Percentiles rank a stretch among this genome's conserved stretches.
These are phyloP conservation scores for Melanostoma mellinum DNA, from an alignment of 2,888 invertebrate species.

Conservation along the genomic window DNA sequence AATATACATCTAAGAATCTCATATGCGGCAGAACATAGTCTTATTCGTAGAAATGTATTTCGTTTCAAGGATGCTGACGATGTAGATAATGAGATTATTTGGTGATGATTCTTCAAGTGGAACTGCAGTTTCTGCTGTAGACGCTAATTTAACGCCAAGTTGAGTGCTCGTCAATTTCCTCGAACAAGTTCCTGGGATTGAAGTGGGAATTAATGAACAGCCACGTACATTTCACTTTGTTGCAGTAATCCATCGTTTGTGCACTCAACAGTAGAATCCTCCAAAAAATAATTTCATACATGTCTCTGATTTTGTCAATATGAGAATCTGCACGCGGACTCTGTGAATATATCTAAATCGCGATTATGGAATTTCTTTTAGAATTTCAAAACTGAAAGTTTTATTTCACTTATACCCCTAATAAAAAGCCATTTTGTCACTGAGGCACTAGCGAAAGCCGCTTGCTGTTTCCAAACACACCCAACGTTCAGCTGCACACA, in stretches of 20 bases:
- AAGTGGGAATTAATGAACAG: conserved; percentile 46
- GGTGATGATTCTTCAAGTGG: conserved; percentile 66
- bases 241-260: conserved; percentile 56
- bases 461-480: conserved; percentile 48
- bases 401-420: conserved; percentile 31
- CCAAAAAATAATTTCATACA: no score
- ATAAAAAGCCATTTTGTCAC: conserved; percentile 60
- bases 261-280: neutral
- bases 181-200: neutral
- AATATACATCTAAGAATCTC: conserved; percentile 31
- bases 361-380: conserved; percentile 6
- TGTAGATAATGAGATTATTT: conserved; percentile 64
- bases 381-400: conserved; percentile 35
- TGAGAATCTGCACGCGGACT: no score
- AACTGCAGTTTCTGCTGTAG: conserved; percentile 66
- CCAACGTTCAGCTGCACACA: conserved; percentile 55
- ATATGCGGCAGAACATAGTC: conserved; percentile 46
- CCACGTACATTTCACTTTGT: conserved; percentile 22
- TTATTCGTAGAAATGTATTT: conserved; percentile 43
- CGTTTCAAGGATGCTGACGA: conserved; percentile 59
- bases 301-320: no score
- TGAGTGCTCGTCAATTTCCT: conserved; percentile 44
- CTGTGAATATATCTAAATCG: no score
- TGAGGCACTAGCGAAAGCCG: conserved; percentile 44
- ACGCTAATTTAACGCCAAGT: conserved; percentile 72